A percentile compares a stretch with the other conserved stretches of the same genome.
These are phyloP conservation scores for Neotragus pygmaeus DNA, from an alignment of 2,113 vertebrate species.

Conservation along the genomic window DNA sequence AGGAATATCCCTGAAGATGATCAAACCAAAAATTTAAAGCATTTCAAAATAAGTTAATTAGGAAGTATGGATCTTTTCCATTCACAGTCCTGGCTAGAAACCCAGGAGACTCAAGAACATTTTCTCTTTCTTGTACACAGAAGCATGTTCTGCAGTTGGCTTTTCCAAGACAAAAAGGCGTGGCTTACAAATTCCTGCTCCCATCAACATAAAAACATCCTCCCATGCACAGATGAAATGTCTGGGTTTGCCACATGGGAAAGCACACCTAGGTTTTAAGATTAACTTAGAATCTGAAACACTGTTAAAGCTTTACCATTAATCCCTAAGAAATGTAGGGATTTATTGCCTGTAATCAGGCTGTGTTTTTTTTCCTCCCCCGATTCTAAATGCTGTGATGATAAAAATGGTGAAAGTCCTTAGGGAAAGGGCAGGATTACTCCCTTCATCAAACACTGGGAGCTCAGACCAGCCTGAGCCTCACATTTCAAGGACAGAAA, in stretches of 20 bases:
- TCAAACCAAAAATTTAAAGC: background rate
- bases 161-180: background rate
- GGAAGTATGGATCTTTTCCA: background rate
- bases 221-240: background rate
- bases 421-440: background rate
- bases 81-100: background rate
- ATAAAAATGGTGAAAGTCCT: background rate
- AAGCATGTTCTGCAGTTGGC: background rate
- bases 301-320: conserved; percentile 59
- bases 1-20: background rate
- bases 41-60: background rate
- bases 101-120: background rate
- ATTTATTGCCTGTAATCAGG: conserved; percentile 5
- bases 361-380: background rate
- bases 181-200: background rate
- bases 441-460: background rate
- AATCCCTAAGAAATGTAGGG: conserved; percentile 57
- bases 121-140: background rate
- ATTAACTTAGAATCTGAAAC: conserved; percentile 48
- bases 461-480: background rate
- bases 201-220: background rate
- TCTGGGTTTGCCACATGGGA: background rate
- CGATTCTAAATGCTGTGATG: background rate
- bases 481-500: conserved; percentile 32
- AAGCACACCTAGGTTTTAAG: background rate